A percentile compares a stretch with the other conserved stretches of the same genome.
phyloP scores from a whole-genome alignment of 2,888 invertebrate species.

The Alentia gelatinosa region DNA sequence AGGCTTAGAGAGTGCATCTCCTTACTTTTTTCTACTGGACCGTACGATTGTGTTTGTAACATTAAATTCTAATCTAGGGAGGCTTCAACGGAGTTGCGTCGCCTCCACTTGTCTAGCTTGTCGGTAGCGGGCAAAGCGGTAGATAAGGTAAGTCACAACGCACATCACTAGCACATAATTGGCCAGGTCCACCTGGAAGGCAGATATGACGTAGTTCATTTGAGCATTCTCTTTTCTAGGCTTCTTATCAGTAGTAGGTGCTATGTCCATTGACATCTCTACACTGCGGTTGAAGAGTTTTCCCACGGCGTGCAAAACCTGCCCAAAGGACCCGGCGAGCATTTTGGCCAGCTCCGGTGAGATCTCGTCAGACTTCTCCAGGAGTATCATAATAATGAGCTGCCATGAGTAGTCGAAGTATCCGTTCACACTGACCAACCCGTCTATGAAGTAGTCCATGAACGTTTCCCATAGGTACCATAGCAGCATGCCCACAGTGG shows the following conservation, averaged over 20 bases:
- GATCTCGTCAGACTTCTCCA: conserved; percentile 36
- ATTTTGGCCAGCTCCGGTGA: conserved; percentile 48
- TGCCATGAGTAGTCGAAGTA: conserved; percentile 50
- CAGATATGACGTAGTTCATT: conserved; percentile 35
- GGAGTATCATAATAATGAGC: conserved; percentile 15
- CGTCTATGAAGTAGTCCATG: conserved; percentile 54
- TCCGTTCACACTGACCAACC: conserved; percentile 9
- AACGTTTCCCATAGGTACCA: conserved; percentile 55
- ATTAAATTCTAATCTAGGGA: too few species aligned
- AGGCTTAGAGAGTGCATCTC: too few species aligned
- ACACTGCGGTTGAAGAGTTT: conserved; percentile 43
- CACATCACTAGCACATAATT: conserved; percentile 53
- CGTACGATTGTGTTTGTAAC: too few species aligned
- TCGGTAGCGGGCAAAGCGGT: conserved; percentile 48
- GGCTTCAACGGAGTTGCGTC: neutral
- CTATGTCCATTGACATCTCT: neutral
- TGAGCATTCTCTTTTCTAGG: neutral
- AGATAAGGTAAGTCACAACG: conserved; percentile 47
- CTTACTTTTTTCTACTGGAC: too few species aligned
- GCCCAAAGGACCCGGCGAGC: conserved; percentile 41
- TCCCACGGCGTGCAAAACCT: conserved; percentile 46
- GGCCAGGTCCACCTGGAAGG: conserved; percentile 54
- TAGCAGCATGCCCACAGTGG: conserved; percentile 51
- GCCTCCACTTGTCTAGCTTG: conserved; percentile 23
- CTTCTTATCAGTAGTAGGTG: neutral